Evolutionary conservation across 2,888 invertebrate genomes (phyloP).

Genomic region (Ichneumon xanthorius): DNA sequence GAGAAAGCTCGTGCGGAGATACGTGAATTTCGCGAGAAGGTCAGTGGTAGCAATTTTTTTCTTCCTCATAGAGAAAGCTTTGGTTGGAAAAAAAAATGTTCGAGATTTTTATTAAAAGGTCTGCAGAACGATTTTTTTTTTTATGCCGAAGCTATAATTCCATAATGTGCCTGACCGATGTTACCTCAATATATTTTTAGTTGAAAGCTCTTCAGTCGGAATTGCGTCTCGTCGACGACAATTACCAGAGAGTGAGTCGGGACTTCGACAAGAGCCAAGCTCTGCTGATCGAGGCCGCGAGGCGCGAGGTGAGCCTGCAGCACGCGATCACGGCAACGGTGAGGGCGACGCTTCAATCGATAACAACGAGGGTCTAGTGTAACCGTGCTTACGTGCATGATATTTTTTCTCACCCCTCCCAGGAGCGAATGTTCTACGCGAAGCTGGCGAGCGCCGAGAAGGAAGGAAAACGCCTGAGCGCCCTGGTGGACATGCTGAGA

Average conservation of each 20-base stretch:
- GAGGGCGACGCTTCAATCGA: slow-evolving; percentile 46
- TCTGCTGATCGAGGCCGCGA: slow-evolving; percentile 72
- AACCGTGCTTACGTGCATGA: background rate
- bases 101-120: too few species aligned
- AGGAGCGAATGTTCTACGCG: slow-evolving; percentile 75
- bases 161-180: background rate
- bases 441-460: slow-evolving; percentile 70
- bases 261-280: slow-evolving; percentile 75
- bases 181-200: slow-evolving; percentile 65
- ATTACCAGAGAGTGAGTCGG: slow-evolving; percentile 72
- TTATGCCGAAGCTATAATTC: too few species aligned
- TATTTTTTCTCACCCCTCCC: slow-evolving; percentile 11
- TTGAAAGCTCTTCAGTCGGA: slow-evolving; percentile 74
- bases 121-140: too few species aligned
- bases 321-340: slow-evolving; percentile 75
- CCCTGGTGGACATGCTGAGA: slow-evolving; percentile 72
- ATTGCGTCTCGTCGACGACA: slow-evolving; percentile 71
- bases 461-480: slow-evolving; percentile 69
- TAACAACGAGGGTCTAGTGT: slow-evolving; percentile 9
- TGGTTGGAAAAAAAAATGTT: background rate
- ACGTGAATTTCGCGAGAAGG: slow-evolving; percentile 74
- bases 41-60: slow-evolving; percentile 44
- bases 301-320: slow-evolving; percentile 76
- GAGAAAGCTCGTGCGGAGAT: slow-evolving; percentile 75
- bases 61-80: background rate